A percentile compares a stretch with the other conserved stretches of the same genome.
Conservation (phyloP, 1,140 invertebrate genomes). For the Drosophila albomicans region DNA sequence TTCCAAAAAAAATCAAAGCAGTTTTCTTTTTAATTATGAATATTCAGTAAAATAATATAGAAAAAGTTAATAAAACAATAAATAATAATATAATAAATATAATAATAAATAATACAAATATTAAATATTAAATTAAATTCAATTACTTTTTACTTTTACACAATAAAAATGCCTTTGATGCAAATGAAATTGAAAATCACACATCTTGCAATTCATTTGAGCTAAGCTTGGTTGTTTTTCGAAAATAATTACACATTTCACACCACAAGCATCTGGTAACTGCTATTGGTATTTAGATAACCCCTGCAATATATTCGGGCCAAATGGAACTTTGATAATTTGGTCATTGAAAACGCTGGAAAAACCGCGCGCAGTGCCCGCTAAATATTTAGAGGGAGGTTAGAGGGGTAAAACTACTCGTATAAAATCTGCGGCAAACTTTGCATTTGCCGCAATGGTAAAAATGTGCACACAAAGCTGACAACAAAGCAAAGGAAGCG, state of each 20-base stretch:
- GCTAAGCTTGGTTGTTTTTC: neutral
- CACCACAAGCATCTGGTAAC: neutral
- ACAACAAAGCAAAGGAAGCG: constrained; percentile 23
- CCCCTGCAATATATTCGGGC: constrained; percentile 3
- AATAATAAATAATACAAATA: too few relatives aligned
- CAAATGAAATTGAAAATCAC: too few relatives aligned
- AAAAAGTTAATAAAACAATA: too few relatives aligned
- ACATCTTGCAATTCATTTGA: too few relatives aligned
- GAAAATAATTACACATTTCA: neutral
- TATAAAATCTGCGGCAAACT: constrained; percentile 68
- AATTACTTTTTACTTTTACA: too few relatives aligned
- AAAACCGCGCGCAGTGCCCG: constrained; percentile 18
- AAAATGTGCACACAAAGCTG: constrained; percentile 32
- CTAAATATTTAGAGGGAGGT: constrained; percentile 36
- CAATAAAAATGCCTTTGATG: too few relatives aligned
- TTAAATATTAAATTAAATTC: too few relatives aligned
- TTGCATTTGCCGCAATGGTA: constrained; percentile 51
- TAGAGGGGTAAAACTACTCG: neutral
- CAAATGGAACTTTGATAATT: constrained; percentile 43
- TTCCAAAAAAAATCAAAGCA: too few relatives aligned
- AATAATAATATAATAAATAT: too few relatives aligned
- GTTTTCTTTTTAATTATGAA: too few relatives aligned
- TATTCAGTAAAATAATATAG: too few relatives aligned
- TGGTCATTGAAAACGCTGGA: constrained; percentile 12
- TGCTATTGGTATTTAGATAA: constrained; percentile 19